Percentiles rank a stretch among this genome's conserved stretches.
Evolutionary conservation across 2,797 vertebrate species (phyloP).

Genomic region (Delichon dasypus): DNA sequence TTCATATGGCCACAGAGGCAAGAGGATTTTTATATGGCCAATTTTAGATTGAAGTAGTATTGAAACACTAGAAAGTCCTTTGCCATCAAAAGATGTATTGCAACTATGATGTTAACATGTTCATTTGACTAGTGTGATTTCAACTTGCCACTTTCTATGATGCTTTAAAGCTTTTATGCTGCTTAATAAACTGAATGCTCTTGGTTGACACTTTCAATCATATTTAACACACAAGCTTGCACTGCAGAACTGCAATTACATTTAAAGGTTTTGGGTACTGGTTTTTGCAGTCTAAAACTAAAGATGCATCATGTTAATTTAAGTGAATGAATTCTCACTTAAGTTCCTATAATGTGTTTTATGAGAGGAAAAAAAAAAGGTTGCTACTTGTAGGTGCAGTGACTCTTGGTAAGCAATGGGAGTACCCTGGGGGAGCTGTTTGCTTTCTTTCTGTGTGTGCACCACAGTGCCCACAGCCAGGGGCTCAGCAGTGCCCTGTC

Average conservation of each 20-base stretch:
- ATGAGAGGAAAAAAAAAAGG: neutral
- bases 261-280: neutral
- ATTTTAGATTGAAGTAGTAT: neutral
- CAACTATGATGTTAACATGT: neutral
- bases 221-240: neutral
- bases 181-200: neutral
- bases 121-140: neutral
- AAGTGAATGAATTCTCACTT: neutral
- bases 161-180: neutral
- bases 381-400: neutral
- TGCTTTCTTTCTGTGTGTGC: neutral
- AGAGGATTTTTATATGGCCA: neutral
- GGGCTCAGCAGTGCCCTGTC: neutral
- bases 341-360: neutral
- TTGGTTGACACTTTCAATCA: neutral
- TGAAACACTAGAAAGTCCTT: neutral
- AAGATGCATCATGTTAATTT: neutral
- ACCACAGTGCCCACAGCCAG: rapidly evolving
- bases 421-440: neutral
- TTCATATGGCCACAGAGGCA: neutral
- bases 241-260: neutral
- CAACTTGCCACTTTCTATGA: neutral
- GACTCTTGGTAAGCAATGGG: neutral
- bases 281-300: neutral
- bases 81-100: neutral